Evolutionary conservation across 2,113 vertebrate genomes (phyloP).

Genomic region (Spheniscus mendiculus): DNA sequence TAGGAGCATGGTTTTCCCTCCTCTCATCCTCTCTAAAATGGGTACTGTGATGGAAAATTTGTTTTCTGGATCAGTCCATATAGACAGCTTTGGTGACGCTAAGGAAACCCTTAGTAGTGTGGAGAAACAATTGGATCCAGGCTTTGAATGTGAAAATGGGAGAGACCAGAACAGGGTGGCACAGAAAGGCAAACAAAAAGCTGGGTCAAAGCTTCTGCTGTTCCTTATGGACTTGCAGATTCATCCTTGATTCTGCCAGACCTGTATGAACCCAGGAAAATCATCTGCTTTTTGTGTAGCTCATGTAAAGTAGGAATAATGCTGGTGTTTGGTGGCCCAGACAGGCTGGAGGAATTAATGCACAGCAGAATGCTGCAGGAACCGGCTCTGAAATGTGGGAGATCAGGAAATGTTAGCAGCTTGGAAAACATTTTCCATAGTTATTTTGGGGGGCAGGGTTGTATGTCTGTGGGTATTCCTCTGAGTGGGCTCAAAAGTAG

Average conservation of each 20-base stretch:
- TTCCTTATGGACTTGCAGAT: neutral
- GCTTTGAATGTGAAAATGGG: neutral
- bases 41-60: neutral
- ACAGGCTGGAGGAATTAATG: neutral
- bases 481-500: neutral
- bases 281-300: neutral
- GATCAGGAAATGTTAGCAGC: neutral
- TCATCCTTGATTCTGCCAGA: neutral
- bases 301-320: neutral
- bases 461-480: neutral
- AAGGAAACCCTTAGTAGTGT: neutral
- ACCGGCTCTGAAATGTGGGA: neutral
- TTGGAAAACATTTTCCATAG: neutral
- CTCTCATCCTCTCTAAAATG: neutral
- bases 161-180: neutral
- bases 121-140: neutral
- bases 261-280: neutral
- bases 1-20: fast-evolving
- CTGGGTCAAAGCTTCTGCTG: neutral
- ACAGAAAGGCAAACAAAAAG: neutral
- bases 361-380: neutral
- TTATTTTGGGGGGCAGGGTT: neutral
- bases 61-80: neutral
- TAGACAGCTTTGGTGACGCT: neutral
- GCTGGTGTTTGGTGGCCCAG: neutral